Evolutionary conservation across 2,797 vertebrate genomes (phyloP).

Genomic region (Acanthurus lineatus): DNA sequence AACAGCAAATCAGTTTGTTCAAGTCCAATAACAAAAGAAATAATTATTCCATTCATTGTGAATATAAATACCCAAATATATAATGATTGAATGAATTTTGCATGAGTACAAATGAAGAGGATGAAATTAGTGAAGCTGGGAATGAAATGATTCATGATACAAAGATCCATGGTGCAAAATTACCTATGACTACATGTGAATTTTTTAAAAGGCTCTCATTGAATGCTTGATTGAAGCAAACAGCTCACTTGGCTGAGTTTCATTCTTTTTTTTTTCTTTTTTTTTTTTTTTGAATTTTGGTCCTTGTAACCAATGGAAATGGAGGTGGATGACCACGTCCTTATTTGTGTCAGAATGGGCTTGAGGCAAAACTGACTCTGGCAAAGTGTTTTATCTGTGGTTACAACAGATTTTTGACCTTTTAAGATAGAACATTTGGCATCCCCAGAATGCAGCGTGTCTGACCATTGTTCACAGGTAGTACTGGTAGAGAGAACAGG

Average conservation of each 20-base stretch:
- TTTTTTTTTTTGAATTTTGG: constrained; percentile 82
- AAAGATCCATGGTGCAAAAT: constrained; percentile 65
- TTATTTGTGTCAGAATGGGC: constrained; percentile 78
- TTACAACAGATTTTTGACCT: constrained; percentile 58
- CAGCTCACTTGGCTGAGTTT: constrained; percentile 78
- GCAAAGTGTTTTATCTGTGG: constrained; percentile 58
- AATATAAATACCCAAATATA: constrained; percentile 68
- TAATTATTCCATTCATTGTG: constrained; percentile 65
- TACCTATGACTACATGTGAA: constrained; percentile 62
- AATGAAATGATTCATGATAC: constrained; percentile 73
- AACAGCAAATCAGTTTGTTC: constrained; percentile 76
- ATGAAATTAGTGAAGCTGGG: constrained; percentile 80
- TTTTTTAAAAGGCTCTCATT: constrained; percentile 79
- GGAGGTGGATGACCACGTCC: constrained; percentile 76
- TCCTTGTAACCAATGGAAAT: constrained; percentile 86
- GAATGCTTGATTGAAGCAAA: constrained; percentile 81
- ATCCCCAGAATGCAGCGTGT: constrained; percentile 76
- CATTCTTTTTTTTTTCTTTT: constrained; percentile 58
- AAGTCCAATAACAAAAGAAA: constrained; percentile 72
- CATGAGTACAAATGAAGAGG: constrained; percentile 64
- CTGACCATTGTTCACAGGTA: constrained; percentile 82
- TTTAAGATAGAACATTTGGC: constrained; percentile 73
- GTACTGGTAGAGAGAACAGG: constrained; percentile 83
- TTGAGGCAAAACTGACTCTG: constrained; percentile 78
- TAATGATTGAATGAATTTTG: constrained; percentile 60